Evolutionary conservation across 2,797 vertebrate genomes (phyloP).

Genomic region (Halcyon badia): DNA sequence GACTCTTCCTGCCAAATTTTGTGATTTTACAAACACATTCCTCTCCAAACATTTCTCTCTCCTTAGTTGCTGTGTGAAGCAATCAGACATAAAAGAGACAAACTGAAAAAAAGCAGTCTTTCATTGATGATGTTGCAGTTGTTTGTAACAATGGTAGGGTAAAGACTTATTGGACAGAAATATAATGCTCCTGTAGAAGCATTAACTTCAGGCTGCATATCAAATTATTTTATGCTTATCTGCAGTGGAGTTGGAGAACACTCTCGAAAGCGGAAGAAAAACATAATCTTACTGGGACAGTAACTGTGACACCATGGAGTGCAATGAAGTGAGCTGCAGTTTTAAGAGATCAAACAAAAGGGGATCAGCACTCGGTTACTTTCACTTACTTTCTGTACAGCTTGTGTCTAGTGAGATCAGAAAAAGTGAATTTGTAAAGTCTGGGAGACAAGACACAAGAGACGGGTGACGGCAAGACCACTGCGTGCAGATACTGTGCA

Average conservation of each 20-base stretch:
- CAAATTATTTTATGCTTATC: not conserved
- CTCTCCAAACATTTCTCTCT: not conserved
- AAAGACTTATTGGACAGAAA: not conserved
- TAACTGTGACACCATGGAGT: not conserved
- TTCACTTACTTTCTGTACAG: not conserved
- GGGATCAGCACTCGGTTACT: not conserved
- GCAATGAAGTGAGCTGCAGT: not conserved
- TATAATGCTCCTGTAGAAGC: not conserved
- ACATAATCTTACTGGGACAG: not conserved
- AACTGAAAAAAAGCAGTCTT: not conserved
- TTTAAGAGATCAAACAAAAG: not conserved
- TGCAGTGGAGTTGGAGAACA: not conserved
- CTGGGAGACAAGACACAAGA: not conserved
- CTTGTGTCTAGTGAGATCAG: not conserved
- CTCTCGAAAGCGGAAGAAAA: not conserved
- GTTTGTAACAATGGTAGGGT: not conserved
- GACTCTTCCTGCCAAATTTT: not conserved
- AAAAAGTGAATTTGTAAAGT: not conserved
- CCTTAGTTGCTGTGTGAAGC: not conserved
- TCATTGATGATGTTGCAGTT: not conserved
- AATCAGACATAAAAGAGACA: not conserved
- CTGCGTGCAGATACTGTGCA: not conserved
- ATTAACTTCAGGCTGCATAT: not conserved
- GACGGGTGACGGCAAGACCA: not conserved
- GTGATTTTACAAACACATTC: not conserved